A percentile compares a stretch with the other conserved stretches of the same genome.
Evolutionary conservation across 2,888 invertebrate genomes (phyloP).

Genomic region (Plebejus anna): DNA sequence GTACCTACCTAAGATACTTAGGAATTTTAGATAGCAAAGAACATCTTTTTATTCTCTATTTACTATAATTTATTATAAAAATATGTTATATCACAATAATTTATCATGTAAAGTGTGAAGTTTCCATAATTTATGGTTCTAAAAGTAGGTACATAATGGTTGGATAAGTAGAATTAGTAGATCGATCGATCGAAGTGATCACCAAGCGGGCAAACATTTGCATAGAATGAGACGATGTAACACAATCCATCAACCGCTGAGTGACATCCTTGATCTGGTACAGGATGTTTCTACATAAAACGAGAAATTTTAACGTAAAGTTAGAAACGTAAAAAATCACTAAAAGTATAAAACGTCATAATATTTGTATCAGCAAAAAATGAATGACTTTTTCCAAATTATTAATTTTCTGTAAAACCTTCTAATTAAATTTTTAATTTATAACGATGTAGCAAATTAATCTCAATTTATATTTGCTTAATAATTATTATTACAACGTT

Average conservation of each 20-base stretch:
- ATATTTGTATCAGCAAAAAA: too few species aligned
- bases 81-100: neutral
- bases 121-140: neutral
- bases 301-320: neutral
- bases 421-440: too few species aligned
- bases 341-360: too few species aligned
- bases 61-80: neutral
- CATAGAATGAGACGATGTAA: conserved; percentile 67
- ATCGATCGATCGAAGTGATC: conserved; percentile 61
- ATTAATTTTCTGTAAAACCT: too few species aligned
- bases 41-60: neutral
- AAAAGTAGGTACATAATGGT: neutral
- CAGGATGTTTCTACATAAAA: conserved; percentile 44
- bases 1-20: too few species aligned
- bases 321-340: too few species aligned
- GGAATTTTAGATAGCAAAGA: too few species aligned
- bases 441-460: too few species aligned
- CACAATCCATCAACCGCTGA: conserved; percentile 55
- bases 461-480: too few species aligned
- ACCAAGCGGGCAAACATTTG: conserved; percentile 69
- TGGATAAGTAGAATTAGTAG: conserved; percentile 41
- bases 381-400: too few species aligned
- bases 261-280: conserved; percentile 50
- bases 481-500: too few species aligned
- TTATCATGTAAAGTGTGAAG: neutral